Base-by-base conservation (phyloP, 2,888 invertebrate genomes). In the Folsomia manolachei region DNA sequence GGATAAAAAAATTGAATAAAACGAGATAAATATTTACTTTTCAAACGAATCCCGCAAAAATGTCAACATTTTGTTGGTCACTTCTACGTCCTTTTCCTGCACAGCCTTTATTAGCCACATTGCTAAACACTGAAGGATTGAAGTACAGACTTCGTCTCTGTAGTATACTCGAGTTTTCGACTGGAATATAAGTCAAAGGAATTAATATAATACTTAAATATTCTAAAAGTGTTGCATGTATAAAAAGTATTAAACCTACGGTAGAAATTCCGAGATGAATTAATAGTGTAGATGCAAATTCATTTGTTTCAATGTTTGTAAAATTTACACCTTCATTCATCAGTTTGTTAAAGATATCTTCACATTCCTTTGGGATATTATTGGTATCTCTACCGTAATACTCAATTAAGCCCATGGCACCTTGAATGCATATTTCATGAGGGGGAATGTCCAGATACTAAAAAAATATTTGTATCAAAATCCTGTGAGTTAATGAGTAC, bases 211-310 rank as follows among this genome's bases (percentile, higher is more conserved):
- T n/a, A n/a, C 25, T 9, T 62, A 62, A n/a, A n/a, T n/a, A n/a
- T n/a, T n/a, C n/a, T n/a, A n/a, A n/a, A n/a, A n/a, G n/a, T n/a
- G n/a, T n/a, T n/a, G n/a, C n/a, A n/a, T n/a, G n/a, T n/a, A n/a
- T 19, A 23, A 62, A 24, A 21, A 7, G 24, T 62, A 56, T 9
- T 56, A 62, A 39, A 4, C 62, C 19, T 23, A 64, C 64, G 19
- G 19, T 21, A 64, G 27, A 64, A 11, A 64, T 24, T 64, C 64
- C 64, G 19, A 64, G n/a, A n/a, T 64, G 25, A n/a, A 64, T 27
- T 21, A 64, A 64, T 18, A 64, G 64, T 26, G 26, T 2, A 11
- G 64, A 26, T 9, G 24, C 26, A 64, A 64, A 64, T 19, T 64
- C 64, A 64, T 64, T 64, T n/a, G 27, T 11, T 1, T 9, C n/a